Base-by-base conservation (phyloP, 2,888 invertebrate genomes). In the Leptinotarsa haldemani region DNA sequence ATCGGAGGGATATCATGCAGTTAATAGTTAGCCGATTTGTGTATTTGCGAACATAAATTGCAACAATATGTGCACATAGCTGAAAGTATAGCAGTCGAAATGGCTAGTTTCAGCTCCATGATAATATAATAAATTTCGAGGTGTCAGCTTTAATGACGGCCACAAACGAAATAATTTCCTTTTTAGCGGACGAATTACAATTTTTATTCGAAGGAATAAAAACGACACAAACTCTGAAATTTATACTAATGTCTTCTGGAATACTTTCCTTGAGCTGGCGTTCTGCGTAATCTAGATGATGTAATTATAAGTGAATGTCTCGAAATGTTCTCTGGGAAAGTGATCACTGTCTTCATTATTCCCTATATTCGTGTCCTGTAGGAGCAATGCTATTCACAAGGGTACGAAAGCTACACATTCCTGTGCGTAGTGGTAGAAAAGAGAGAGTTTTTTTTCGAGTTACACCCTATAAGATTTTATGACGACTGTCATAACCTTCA, bases 81-180 rank as follows among this genome's bases (percentile, higher is more conserved):
- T 40, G 61, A 61, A 61, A 61, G 61, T 61, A 61, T 40, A 61
- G 30, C 61, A 61, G 40, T 61, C 61, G 61, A 18, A 61, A 61
- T 61, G 5, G 61, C 61, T 61, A 61, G 61, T 61, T 61, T 16
- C 61, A 30, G 30, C 61, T 68, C 56, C 30, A 50, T 56, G 50
- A 25, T 56, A 56, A 46, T 68, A 68, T 56, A 52, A 56, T 68
- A 68, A 68, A 68, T 68, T 68, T 18, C 20, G 25, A 40, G 47
- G 46, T 70, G 70, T 70, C 64, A 63, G 64, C 63, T 47, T 22
- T 40, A 70, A 70, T 64, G 70, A 63, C 63, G 46, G 64, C 30
- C 22, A n/a, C 58, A 61, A 70, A 70, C 70, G 63, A 64, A 63
- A 46, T 63, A 70, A 70, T 70, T 70, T 70, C 70, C 70, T 70